Percentiles rank a stretch among this genome's conserved stretches.
Evolutionary conservation across 1,140 invertebrate genomes (phyloP).

Genomic region (Neodiprion pinetum): DNA sequence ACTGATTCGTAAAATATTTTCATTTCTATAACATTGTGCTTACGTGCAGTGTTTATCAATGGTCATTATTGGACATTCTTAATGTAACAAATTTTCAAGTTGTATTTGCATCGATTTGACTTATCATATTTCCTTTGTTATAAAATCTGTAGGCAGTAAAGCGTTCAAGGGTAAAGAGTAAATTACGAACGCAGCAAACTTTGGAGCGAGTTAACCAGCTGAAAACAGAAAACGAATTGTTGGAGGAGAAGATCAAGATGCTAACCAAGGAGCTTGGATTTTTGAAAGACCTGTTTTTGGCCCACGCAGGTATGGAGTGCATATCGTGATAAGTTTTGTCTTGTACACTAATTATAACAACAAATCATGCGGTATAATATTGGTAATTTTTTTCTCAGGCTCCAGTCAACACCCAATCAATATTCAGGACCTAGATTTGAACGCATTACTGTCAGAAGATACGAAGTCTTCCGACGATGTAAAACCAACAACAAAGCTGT

Average conservation of each 20-base stretch:
- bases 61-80: neutral
- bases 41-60: no score
- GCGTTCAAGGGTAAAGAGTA: constrained; percentile 86
- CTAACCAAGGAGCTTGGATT: constrained; percentile 85
- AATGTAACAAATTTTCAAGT: constrained; percentile 8
- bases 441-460: constrained; percentile 52
- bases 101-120: constrained; percentile 7
- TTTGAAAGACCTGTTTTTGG: constrained; percentile 86
- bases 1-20: no score
- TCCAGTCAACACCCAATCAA: constrained; percentile 50
- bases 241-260: constrained; percentile 87
- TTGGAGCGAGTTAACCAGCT: constrained; percentile 79
- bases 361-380: neutral
- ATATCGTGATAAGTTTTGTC: constrained; percentile 22
- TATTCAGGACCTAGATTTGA: constrained; percentile 53
- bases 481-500: neutral
- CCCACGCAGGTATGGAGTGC: constrained; percentile 72
- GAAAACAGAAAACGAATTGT: constrained; percentile 81
- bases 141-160: constrained; percentile 77
- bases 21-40: no score
- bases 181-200: constrained; percentile 82
- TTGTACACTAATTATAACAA: no score
- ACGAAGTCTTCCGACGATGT: constrained; percentile 25
- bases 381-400: constrained; percentile 38
- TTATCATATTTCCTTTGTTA: neutral